phyloP scores from a whole-genome alignment of 2,113 vertebrate species.

The Engraulis encrasicolus region DNA sequence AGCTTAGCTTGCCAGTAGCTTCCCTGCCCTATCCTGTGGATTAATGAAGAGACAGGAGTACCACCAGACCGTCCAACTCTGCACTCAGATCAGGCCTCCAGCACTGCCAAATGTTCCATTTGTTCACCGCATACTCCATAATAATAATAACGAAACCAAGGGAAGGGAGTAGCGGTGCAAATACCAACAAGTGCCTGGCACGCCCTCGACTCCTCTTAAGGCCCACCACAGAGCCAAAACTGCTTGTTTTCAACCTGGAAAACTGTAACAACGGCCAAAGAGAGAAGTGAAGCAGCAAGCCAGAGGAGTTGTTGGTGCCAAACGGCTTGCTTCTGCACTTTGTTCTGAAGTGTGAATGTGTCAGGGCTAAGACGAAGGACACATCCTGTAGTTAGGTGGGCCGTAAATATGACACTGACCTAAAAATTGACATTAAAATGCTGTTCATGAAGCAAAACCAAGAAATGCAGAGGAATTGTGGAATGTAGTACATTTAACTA shows the following conservation, averaged over 20 bases:
- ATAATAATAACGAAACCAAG: conserved; percentile 20
- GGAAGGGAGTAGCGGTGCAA: not conserved
- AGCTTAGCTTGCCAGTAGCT: not conserved
- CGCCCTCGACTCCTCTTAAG: not conserved
- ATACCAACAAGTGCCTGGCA: not conserved
- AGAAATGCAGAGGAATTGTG: too few relatives aligned
- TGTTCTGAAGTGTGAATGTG: not conserved
- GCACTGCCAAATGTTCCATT: conserved; percentile 48
- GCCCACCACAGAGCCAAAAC: not conserved
- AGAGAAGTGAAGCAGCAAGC: not conserved
- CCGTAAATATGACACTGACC: not conserved
- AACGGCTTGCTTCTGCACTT: not conserved
- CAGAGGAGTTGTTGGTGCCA: not conserved
- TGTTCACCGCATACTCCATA: conserved; percentile 40
- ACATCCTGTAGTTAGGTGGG: not conserved
- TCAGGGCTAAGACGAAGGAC: not conserved
- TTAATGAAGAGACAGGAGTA: not conserved
- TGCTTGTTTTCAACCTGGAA: not conserved
- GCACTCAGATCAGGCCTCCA: not conserved
- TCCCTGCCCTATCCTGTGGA: not conserved
- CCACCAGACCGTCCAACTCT: not conserved
- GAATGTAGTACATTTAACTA: too few relatives aligned
- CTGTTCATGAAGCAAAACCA: too few relatives aligned
- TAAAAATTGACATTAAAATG: too few relatives aligned
- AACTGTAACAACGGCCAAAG: not conserved